A percentile compares a stretch with the other conserved stretches of the same genome.
These are phyloP conservation scores for Calephelis nemesis DNA, from an alignment of 1,140 invertebrate species.

Conservation along the genomic window DNA sequence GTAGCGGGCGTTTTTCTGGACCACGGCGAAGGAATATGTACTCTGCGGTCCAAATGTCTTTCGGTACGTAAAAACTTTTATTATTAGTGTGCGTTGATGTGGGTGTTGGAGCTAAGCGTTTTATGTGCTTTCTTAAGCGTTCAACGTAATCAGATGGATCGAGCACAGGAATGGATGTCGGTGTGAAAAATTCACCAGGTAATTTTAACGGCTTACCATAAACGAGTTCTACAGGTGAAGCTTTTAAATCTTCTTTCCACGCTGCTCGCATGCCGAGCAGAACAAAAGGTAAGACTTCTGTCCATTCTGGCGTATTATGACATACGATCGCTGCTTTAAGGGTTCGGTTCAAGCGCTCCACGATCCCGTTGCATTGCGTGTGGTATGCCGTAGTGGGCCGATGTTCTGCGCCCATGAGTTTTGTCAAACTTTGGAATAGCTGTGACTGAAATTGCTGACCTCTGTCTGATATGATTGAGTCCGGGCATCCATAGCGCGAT, in stretches of 20 bases:
- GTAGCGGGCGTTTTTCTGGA: slow-evolving; percentile 8
- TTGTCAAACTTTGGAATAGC: slow-evolving; percentile 21
- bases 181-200: slow-evolving; percentile 51
- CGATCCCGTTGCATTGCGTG: slow-evolving; percentile 46
- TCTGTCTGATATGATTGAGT: slow-evolving; percentile 23
- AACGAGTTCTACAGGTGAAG: slow-evolving; percentile 39
- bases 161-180: not conserved
- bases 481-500: slow-evolving; percentile 23
- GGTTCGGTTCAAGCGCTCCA: slow-evolving; percentile 62
- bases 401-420: slow-evolving; percentile 5
- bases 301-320: slow-evolving; percentile 44
- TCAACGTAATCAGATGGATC: slow-evolving; percentile 5
- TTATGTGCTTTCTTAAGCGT: slow-evolving; percentile 4
- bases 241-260: slow-evolving; percentile 47
- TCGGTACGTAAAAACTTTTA: not conserved
- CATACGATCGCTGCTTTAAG: slow-evolving; percentile 59
- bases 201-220: slow-evolving; percentile 33
- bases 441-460: slow-evolving; percentile 28
- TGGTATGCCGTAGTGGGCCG: slow-evolving; percentile 57
- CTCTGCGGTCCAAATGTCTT: not conserved
- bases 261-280: slow-evolving; percentile 57
- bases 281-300: slow-evolving; percentile 52
- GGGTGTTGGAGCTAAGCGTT: not conserved
- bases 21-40: not conserved
- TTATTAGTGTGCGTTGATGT: not conserved